These are phyloP conservation scores for Thaumatotibia leucotreta DNA, from an alignment of 1,140 invertebrate species.

Conservation along the genomic window DNA sequence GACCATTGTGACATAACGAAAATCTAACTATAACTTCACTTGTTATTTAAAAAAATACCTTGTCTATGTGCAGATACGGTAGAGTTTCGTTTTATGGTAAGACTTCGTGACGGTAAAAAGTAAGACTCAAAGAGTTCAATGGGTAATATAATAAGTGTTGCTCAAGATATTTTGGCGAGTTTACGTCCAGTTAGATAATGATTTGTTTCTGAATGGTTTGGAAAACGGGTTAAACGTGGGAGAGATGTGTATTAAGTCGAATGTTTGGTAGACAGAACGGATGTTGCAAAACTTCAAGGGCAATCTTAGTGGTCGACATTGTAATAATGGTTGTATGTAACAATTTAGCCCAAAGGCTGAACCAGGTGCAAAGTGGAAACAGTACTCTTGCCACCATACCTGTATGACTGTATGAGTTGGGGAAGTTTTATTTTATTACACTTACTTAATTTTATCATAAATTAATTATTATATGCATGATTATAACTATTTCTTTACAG, in stretches of 20 bases:
- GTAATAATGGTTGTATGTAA: too few relatives aligned
- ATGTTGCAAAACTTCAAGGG: background rate
- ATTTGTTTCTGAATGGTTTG: background rate
- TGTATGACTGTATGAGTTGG: too few relatives aligned
- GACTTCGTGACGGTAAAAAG: background rate
- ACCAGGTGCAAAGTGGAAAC: too few relatives aligned
- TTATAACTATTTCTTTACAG: too few relatives aligned
- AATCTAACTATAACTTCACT: conserved; percentile 3
- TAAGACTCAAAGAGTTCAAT: background rate
- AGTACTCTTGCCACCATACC: too few relatives aligned
- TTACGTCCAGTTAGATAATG: conserved; percentile 6
- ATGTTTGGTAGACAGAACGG: background rate
- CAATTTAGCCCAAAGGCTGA: too few relatives aligned
- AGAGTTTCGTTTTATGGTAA: background rate
- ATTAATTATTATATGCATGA: too few relatives aligned
- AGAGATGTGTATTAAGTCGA: background rate
- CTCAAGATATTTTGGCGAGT: background rate
- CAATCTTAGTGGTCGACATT: background rate
- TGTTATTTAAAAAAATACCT: background rate
- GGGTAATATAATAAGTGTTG: conserved; percentile 12
- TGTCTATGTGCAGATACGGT: background rate
- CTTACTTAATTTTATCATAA: too few relatives aligned
- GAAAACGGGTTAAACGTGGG: background rate
- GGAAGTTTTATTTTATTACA: too few relatives aligned
- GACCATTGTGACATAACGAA: background rate